Conservation (phyloP, 1,140 invertebrate genomes). For the Drosophila ambigua region DNA sequence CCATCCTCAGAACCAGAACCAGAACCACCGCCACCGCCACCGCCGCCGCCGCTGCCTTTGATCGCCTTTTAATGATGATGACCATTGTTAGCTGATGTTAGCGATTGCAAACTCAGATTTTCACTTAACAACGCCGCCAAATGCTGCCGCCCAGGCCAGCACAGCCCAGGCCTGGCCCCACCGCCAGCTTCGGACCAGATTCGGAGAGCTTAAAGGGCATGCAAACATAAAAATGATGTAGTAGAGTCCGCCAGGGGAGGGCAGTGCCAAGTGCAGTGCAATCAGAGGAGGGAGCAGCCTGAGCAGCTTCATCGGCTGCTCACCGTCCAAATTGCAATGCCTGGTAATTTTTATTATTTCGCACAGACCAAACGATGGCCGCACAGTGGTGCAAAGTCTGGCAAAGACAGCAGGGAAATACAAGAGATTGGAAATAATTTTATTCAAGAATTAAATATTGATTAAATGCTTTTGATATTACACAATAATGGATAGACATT, state of each 20-base stretch:
- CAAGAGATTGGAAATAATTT: too few relatives aligned
- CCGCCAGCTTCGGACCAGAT: constrained; percentile 18
- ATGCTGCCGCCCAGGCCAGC: constrained; percentile 26
- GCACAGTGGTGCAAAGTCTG: constrained; percentile 47
- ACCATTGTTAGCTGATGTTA: constrained; percentile 83
- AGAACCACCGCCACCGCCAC: too few relatives aligned
- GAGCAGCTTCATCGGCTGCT: constrained; percentile 45
- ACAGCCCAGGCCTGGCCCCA: background rate
- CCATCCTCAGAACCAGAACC: background rate
- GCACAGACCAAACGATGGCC: constrained; percentile 47
- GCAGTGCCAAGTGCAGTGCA: constrained; percentile 39
- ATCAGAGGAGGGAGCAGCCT: background rate
- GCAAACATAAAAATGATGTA: constrained; percentile 75
- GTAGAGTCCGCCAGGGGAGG: constrained; percentile 24
- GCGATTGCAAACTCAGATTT: constrained; percentile 78
- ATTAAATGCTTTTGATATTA: too few relatives aligned
- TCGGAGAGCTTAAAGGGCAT: constrained; percentile 62
- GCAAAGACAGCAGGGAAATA: too few relatives aligned
- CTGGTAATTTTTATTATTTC: constrained; percentile 70
- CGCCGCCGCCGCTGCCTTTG: constrained; percentile 41
- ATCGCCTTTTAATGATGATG: constrained; percentile 83
- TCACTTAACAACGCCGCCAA: constrained; percentile 75
- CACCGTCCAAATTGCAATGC: constrained; percentile 66
- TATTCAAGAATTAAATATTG: too few relatives aligned
- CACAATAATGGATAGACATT: too few relatives aligned